Conservation (phyloP, 1,140 invertebrate species). For the Drosophila repleta region DNA sequence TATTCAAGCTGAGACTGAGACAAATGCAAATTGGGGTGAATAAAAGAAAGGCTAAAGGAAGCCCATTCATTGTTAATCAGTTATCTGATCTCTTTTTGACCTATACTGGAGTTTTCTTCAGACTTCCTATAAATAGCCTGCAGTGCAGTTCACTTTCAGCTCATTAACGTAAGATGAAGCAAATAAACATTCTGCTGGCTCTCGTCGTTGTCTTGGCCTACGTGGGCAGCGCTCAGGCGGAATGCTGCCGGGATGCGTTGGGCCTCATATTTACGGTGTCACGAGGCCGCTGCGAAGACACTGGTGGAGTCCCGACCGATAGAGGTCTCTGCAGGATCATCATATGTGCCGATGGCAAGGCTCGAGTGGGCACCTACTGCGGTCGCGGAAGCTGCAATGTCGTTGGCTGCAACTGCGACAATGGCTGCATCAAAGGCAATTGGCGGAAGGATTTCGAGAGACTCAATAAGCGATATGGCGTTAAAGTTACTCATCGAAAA, state of each 20-base stretch:
- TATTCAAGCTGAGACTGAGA: too few species aligned
- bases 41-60: too few species aligned
- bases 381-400: conserved; percentile 15
- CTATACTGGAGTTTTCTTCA: too few species aligned
- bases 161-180: conserved; percentile 11
- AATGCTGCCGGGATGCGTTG: conserved; percentile 4
- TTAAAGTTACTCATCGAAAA: too few species aligned
- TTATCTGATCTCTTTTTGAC: too few species aligned
- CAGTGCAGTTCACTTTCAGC: neutral
- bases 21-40: too few species aligned
- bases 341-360: conserved; percentile 26
- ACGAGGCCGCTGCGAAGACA: too few species aligned
- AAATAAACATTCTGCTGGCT: neutral
- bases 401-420: conserved; percentile 14
- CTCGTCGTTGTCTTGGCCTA: neutral
- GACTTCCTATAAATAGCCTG: conserved; percentile 9
- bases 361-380: conserved; percentile 17
- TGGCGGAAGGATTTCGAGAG: conserved; percentile 16
- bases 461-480: too few species aligned
- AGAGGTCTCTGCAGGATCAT: conserved; percentile 6
- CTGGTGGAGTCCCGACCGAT: neutral
- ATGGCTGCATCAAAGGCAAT: conserved; percentile 19
- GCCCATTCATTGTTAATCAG: too few species aligned
- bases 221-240: neutral
- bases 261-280: neutral